phyloP scores from a whole-genome alignment of 1,140 invertebrate species.

The Drosophila equinoxialis region DNA sequence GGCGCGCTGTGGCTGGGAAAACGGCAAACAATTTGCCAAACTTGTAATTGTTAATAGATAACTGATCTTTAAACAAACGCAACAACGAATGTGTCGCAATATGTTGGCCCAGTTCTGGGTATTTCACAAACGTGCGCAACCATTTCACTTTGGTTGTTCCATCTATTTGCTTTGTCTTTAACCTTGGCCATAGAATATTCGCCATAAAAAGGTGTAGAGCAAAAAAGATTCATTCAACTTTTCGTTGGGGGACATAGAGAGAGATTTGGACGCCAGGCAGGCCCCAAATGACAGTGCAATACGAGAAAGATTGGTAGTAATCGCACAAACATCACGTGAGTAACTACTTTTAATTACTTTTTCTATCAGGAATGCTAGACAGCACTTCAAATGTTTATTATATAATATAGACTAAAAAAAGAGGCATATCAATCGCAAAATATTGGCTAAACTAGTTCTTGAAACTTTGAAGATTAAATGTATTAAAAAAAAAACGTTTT shows the following conservation, averaged over 20 bases:
- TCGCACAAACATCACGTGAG: conserved; percentile 2
- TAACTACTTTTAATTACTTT: conserved; percentile 5
- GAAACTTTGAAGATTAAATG: no score
- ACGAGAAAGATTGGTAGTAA: neutral
- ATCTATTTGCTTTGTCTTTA: neutral
- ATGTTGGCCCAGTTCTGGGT: conserved; percentile 32
- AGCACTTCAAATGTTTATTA: neutral
- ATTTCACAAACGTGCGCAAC: conserved; percentile 66
- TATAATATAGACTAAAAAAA: no score
- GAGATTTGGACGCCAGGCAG: neutral
- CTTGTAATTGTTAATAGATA: conserved; percentile 67
- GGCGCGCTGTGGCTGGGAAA: conserved; percentile 10
- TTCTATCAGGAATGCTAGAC: neutral
- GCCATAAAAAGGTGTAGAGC: neutral
- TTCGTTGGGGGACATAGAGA: neutral
- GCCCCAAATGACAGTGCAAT: neutral
- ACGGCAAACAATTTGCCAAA: conserved; percentile 43
- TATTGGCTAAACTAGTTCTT: no score
- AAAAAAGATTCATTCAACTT: conserved; percentile 1
- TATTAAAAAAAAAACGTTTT: neutral
- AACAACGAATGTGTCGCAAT: conserved; percentile 31
- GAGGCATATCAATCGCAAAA: no score
- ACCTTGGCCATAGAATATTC: conserved; percentile 15
- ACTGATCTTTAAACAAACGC: conserved; percentile 51
- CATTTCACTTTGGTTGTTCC: conserved; percentile 18